Evolutionary conservation across 2,113 vertebrate species (phyloP), one percentile per base, ranked within the genome.

Genomic region (Ploceus nigricollis): DNA sequence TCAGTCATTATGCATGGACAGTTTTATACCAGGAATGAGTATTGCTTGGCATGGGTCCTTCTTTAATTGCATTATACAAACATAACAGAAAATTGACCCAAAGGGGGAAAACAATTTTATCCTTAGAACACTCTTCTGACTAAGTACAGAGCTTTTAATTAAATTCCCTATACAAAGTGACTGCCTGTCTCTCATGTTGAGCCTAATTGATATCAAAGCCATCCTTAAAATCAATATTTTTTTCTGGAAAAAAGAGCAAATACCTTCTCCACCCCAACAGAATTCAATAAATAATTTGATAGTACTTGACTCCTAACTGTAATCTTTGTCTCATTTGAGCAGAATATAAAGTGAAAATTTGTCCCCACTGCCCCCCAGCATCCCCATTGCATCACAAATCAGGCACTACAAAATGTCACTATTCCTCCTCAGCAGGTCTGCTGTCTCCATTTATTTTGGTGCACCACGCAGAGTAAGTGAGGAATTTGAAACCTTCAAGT

Each of bases 11-110:
- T 2, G 31, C 66, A 93, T 90, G 92, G 94, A 94, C 68, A 90
- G 94, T 79, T 93, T 96, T 92, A 95, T 84, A 86, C 79, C 72
- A 96, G 93, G 78, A 88, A 75, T 82, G 84, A 95, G 88, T 92
- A 95, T 93, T 93, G 93, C 93, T 92, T 97, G 96, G 93, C 96
- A 92, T 71, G 88, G 77, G 93, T 92, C 76, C 86, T 95, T 90
- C 92, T 93, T 96, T 96, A 96, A 97, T 97, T 97, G 95, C 94
- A 96, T 97, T 97, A 96, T 84, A 97, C 87, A 97, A 97, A 97
- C 94, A 96, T 94, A 96, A 97, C 90, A 96, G 94, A 96, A 95
- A 97, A 97, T 96, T 97, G 97, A 97, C 97, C 96, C 91, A 92
- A 96, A 96, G 80, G 80, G 92, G 91, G 88, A 97, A 96, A 93